Evolutionary conservation across 2,888 invertebrate species (phyloP), one percentile per base, ranked within the genome.

Genomic region (Sylvicola fuscatus): DNA sequence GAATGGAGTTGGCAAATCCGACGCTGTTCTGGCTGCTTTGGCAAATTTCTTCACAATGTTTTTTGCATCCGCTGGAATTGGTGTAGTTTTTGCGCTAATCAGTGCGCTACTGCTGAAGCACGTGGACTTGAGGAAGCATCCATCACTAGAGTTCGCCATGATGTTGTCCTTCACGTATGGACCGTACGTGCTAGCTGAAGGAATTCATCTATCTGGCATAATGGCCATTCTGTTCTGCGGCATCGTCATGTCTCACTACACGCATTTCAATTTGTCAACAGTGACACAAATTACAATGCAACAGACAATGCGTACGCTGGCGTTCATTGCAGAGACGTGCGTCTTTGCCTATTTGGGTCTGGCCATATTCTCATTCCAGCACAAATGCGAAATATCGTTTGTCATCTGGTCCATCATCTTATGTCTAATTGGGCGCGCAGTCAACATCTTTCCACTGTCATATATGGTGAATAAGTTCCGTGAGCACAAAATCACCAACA

Each of bases 221-320:
- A 98, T 98, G 97, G 95, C 98, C 6, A 98, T 98, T 49, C 61
- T 98, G 45, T 95, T 97, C 56, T 93, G 93, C 62, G 98, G 97
- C 6, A 90, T 98, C 51, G 93, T 95, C 2, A 98, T 98, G 98
- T 95, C 95, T 0, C 98, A 98, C 58, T 98, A 98, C 57, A 97
- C 97, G 11, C 98, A 98, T 65, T 89, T 87, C 52, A 98, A 98
- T 58, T 63, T 98, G 31, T 95, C 95, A 1, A 95, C 97, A 1
- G 83, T 98, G 14, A 95, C 97, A 1, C 98, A 98, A 64, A 93
- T 98, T 35, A 97, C 97, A 3, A 95, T 98, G 82, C 95, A 97
- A 56, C 95, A 97, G 60, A 97, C 95, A 1, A 87, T 98, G 74
- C 69, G 93, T 49, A 97, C 97, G 0, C 63, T 98, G 39, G 86